Base-by-base conservation (phyloP, 1,140 invertebrate genomes). In the Pararge aegeria region DNA sequence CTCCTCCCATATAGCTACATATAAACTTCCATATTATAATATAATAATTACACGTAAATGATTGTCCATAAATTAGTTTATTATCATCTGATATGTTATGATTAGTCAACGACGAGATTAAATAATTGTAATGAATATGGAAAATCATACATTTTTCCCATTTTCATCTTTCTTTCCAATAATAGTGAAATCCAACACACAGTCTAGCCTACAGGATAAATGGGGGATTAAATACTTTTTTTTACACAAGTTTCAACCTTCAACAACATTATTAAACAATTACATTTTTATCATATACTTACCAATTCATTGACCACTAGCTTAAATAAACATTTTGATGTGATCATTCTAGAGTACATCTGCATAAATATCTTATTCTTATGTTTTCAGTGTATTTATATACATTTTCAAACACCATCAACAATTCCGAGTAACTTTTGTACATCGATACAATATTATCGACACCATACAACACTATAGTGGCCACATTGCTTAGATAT, bases 81-180 rank as follows among this genome's bases (percentile, higher is more conserved):
- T 87, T 82, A 87, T 87, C 84, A 64, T 83, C 68, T 86, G 84
- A 87, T 87, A 87, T 87, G 84, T 80, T 74, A 66, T 54, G 53
- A 61, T 61, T 61, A 61, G 50, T 54, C 46, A 61, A 61, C 59
- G 59, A 61, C 20, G 19, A 40, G 18, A 56, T 21, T 56, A 42
- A 42, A 49, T 49, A 30, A 37, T 30, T 48, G 44, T 12, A 46
- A 38, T 49, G 46, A 2, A n/a, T 49, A 29, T 27, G 12, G n/a
- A 24, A 49, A 49, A 49, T 49, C 15, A 34, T 56, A 44, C 15
- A 49, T 24, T 34, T 56, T 56, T 29, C n/a, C 46, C 46, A 27
- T 51, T 19, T 37, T 52, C n/a, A 12, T 16, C 16, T 12, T 34
- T 13, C 10, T 24, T 30, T 18, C 10, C 16, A 19, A 34, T 57